A percentile compares a stretch with the other conserved stretches of the same genome.
Evolutionary conservation across 1,140 invertebrate species (phyloP).

Genomic region (Camponotus pennsylvanicus): DNA sequence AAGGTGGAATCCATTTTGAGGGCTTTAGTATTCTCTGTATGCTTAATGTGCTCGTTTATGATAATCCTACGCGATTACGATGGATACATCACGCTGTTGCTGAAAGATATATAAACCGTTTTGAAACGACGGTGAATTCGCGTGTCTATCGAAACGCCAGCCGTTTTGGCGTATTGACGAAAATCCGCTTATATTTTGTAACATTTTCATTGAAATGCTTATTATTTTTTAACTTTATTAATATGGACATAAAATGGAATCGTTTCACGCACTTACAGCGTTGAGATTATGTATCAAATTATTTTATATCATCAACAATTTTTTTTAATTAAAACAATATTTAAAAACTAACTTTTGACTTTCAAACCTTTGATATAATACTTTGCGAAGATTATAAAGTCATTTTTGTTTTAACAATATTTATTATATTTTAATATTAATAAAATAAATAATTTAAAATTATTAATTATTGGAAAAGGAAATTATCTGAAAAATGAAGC

Average conservation of each 20-base stretch:
- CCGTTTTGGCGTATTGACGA: constrained; percentile 15
- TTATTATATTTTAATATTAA: neutral
- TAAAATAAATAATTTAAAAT: constrained; percentile 27
- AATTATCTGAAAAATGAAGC: neutral
- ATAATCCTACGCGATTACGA: constrained; percentile 41
- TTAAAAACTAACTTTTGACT: neutral
- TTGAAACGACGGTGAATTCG: neutral
- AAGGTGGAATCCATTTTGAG: neutral
- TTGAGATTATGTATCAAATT: constrained; percentile 7
- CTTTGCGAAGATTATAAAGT: neutral
- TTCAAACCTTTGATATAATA: neutral
- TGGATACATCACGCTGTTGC: neutral
- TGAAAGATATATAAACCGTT: constrained; percentile 35
- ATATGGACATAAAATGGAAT: constrained; percentile 5
- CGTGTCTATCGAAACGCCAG: neutral
- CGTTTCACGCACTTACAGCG: neutral
- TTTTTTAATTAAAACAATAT: neutral
- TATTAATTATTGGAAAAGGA: neutral
- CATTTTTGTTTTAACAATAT: neutral
- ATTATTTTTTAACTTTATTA: constrained; percentile 62
- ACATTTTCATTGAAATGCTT: constrained; percentile 23
- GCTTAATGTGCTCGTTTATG: constrained; percentile 51
- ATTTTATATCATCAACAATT: constrained; percentile 14
- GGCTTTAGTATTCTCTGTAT: constrained; percentile 10
- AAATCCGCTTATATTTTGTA: constrained; percentile 18